Evolutionary conservation across 2,797 vertebrate species (phyloP).

Genomic region (Sebastes oblongus): DNA sequence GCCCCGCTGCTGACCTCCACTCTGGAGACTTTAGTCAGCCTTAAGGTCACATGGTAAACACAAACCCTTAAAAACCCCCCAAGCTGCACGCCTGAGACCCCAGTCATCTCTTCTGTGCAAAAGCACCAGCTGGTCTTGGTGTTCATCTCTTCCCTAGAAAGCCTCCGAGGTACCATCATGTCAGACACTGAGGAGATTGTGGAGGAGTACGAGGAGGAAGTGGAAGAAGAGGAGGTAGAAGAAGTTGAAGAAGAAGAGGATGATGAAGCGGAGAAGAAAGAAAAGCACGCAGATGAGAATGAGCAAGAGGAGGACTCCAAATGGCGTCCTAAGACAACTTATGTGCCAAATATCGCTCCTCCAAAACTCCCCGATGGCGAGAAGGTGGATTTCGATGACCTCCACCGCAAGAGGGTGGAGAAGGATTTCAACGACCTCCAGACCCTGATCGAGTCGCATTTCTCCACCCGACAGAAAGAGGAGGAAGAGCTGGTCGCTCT

Average conservation of each 20-base stretch:
- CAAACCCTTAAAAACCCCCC: conserved; percentile 67
- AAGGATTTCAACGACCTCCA: conserved; percentile 87
- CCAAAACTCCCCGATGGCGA: conserved; percentile 86
- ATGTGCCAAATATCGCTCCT: conserved; percentile 78
- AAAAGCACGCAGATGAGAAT: conserved; percentile 29
- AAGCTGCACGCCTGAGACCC: conserved; percentile 9
- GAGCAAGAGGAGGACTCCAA: conserved; percentile 71
- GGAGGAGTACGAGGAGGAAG: conserved; percentile 73
- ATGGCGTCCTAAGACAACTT: conserved; percentile 71
- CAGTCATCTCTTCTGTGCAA: conserved; percentile 31
- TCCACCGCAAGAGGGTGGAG: conserved; percentile 84
- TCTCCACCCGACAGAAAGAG: conserved; percentile 84
- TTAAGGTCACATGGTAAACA: conserved; percentile 69
- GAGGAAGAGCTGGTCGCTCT: conserved; percentile 83
- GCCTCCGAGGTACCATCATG: conserved; percentile 66
- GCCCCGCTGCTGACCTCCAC: conserved; percentile 61
- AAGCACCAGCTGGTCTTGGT: conserved; percentile 47
- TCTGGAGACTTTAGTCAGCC: conserved; percentile 41
- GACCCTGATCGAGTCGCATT: conserved; percentile 82
- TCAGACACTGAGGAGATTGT: conserved; percentile 78
- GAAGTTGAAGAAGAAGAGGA: conserved; percentile 31
- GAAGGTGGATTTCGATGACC: conserved; percentile 86
- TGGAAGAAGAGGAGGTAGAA: conserved; percentile 32
- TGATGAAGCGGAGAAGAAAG: conserved; percentile 23
- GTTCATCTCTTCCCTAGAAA: conserved; percentile 19